A percentile compares a stretch with the other conserved stretches of the same genome.
Evolutionary conservation across 2,888 invertebrate genomes (phyloP).

Genomic region (Chrysina gloriosa): DNA sequence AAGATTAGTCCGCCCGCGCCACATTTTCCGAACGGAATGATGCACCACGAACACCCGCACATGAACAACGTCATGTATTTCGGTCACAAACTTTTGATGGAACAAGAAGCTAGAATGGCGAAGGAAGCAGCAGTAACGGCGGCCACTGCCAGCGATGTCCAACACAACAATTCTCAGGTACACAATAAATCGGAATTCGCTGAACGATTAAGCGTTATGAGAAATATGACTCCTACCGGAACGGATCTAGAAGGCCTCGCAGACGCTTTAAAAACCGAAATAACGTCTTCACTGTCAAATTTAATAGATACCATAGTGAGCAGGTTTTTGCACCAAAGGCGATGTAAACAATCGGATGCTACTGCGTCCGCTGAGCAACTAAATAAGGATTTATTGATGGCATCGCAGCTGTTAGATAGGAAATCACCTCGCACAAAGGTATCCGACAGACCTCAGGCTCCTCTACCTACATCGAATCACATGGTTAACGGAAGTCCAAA

Average conservation of each 20-base stretch:
- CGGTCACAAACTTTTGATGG: slow-evolving; percentile 82
- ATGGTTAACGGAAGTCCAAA: slow-evolving; percentile 65
- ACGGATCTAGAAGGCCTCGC: slow-evolving; percentile 89
- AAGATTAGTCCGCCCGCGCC: slow-evolving; percentile 65
- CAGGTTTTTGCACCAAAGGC: slow-evolving; percentile 84
- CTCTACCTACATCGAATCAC: slow-evolving; percentile 62
- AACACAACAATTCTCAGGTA: slow-evolving; percentile 45
- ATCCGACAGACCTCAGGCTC: slow-evolving; percentile 69
- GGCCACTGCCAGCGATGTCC: slow-evolving; percentile 69
- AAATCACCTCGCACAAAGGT: slow-evolving; percentile 86
- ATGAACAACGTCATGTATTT: slow-evolving; percentile 76
- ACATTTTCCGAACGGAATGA: slow-evolving; percentile 64
- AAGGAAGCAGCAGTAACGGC: slow-evolving; percentile 72
- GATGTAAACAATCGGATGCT: slow-evolving; percentile 82
- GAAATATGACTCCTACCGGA: slow-evolving; percentile 78
- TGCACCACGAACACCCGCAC: slow-evolving; percentile 65
- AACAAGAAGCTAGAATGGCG: slow-evolving; percentile 81
- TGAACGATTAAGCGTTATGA: slow-evolving; percentile 81
- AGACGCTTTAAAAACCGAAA: slow-evolving; percentile 91
- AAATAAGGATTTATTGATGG: slow-evolving; percentile 85
- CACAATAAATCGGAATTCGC: slow-evolving; percentile 67
- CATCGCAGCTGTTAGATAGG: slow-evolving; percentile 83
- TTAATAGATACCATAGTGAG: slow-evolving; percentile 90
- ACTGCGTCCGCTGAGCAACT: slow-evolving; percentile 86
- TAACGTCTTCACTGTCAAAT: slow-evolving; percentile 84